phyloP scores from a whole-genome alignment of 2,797 vertebrate genomes.

The Amblyraja radiata region DNA sequence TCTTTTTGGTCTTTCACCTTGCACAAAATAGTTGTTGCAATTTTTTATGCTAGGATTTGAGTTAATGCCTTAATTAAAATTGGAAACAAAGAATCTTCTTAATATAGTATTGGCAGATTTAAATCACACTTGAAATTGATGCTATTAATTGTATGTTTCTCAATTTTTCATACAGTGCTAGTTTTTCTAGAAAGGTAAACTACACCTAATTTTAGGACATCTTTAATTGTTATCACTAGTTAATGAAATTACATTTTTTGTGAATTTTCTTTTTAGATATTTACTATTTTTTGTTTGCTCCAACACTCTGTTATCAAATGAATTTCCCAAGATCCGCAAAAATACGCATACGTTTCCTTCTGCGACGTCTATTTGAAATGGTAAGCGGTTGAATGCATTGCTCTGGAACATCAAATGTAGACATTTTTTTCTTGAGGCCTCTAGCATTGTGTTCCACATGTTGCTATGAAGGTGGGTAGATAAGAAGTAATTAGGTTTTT shows the following conservation, averaged over 20 bases:
- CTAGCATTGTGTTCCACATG: background rate
- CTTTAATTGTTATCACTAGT: slow-evolving; percentile 8
- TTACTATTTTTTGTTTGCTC: slow-evolving; percentile 49
- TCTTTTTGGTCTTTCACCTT: background rate
- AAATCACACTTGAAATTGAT: background rate
- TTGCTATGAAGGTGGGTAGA: background rate
- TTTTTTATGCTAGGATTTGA: background rate
- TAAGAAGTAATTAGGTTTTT: background rate
- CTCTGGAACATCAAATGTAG: background rate
- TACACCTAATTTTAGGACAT: background rate
- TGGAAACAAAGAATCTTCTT: background rate
- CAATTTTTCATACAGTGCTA: background rate
- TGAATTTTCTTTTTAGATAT: slow-evolving; percentile 42
- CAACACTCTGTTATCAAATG: slow-evolving; percentile 48
- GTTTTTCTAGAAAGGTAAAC: background rate
- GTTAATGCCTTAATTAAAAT: background rate
- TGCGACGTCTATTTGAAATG: slow-evolving; percentile 50
- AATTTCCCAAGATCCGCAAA: slow-evolving; percentile 46
- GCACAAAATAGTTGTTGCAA: background rate
- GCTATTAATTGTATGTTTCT: background rate
- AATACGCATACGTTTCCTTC: slow-evolving; percentile 45
- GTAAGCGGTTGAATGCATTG: slow-evolving; percentile 42
- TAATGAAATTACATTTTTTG: slow-evolving; percentile 37
- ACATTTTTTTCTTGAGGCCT: background rate
- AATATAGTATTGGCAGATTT: background rate